A percentile compares a stretch with the other conserved stretches of the same genome.
phyloP scores from a whole-genome alignment of 37 sponge, comb jelly and placozoan genomes.

The Halichondria panicea region DNA sequence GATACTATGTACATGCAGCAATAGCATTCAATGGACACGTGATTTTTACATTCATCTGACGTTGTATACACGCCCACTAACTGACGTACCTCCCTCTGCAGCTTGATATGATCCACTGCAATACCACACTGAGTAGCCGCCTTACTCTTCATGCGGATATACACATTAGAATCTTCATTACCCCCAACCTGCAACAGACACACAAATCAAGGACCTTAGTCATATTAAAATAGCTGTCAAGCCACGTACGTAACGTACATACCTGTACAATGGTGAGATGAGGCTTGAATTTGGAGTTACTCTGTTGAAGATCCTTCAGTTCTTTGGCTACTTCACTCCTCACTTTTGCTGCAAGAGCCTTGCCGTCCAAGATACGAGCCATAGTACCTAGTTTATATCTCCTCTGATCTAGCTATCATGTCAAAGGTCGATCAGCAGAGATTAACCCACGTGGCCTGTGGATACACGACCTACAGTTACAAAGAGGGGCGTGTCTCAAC shows the following conservation, averaged over 20 bases:
- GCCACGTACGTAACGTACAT: neutral
- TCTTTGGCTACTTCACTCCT: slow-evolving; percentile 50
- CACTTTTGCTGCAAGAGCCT: slow-evolving; percentile 77
- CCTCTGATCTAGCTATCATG: too few relatives aligned
- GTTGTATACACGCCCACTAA: neutral
- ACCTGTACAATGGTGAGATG: slow-evolving; percentile 81
- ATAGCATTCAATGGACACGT: too few relatives aligned
- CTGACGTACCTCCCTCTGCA: slow-evolving; percentile 30
- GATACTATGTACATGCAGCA: too few relatives aligned
- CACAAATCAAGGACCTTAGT: neutral
- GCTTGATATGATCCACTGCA: slow-evolving; percentile 71
- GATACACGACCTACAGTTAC: too few relatives aligned
- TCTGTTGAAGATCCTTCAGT: slow-evolving; percentile 40
- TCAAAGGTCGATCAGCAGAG: too few relatives aligned
- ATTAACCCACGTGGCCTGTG: too few relatives aligned
- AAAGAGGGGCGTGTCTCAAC: too few relatives aligned
- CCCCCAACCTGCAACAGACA: slow-evolving; percentile 73
- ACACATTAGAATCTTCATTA: slow-evolving; percentile 86
- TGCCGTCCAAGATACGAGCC: slow-evolving; percentile 78
- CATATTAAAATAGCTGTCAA: neutral
- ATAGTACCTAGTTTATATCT: too few relatives aligned
- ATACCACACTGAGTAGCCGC: slow-evolving; percentile 80
- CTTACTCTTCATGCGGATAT: slow-evolving; percentile 94
- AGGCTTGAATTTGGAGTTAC: slow-evolving; percentile 61
- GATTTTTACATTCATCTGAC: too few relatives aligned